Evolutionary conservation across 2,113 vertebrate genomes (phyloP).

Genomic region (Megalops atlanticus): DNA sequence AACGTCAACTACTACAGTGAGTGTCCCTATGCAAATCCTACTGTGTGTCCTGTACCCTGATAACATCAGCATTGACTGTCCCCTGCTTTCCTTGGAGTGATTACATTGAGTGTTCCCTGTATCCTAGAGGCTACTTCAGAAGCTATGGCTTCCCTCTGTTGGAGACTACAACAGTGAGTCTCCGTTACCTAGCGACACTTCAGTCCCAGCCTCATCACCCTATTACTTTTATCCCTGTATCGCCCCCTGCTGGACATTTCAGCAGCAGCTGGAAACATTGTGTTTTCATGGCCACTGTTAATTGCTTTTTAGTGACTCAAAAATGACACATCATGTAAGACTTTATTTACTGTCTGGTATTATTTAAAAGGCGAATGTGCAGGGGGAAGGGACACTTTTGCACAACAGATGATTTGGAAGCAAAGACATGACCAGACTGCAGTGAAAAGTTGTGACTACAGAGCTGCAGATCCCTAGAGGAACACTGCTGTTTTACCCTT

Average conservation of each 20-base stretch:
- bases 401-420: background rate
- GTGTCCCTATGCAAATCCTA: constrained; percentile 50
- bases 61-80: background rate
- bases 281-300: background rate
- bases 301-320: background rate
- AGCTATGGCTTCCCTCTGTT: constrained; percentile 8
- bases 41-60: background rate
- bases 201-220: background rate
- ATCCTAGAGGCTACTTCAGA: constrained; percentile 22
- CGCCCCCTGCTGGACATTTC: constrained; percentile 24
- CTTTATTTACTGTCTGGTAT: background rate
- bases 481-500: background rate
- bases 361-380: background rate
- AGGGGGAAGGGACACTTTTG: background rate
- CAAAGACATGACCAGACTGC: background rate
- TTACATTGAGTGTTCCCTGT: constrained; percentile 83
- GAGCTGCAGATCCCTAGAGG: background rate
- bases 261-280: background rate
- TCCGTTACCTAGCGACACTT: constrained; percentile 4
- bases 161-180: constrained; percentile 6
- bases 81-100: constrained; percentile 68
- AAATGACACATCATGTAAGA: background rate
- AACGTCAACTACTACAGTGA: constrained; percentile 96
- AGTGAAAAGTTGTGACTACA: background rate
- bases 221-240: background rate